Evolutionary conservation across 2,888 invertebrate species (phyloP), one percentile per base, ranked within the genome.

Genomic region (Strigamia maritima): DNA sequence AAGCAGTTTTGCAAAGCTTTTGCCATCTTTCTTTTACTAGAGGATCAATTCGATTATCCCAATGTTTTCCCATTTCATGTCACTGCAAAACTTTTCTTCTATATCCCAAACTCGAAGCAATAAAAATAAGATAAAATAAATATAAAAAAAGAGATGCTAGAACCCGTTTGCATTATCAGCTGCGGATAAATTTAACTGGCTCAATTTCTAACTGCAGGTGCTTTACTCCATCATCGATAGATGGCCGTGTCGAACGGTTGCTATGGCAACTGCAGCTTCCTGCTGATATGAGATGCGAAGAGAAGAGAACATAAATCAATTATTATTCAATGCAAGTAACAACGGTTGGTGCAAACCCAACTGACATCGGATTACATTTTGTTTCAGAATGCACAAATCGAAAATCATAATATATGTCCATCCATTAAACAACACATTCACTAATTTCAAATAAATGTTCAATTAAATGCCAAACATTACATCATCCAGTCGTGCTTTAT

Each of bases 141-240:
- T 49, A 49, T 49, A 49, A 65, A 65, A 65, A 65, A 31, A 7
- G n/a, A 31, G 16, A 24, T 26, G 26, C 12, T 10, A 65, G 65
- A 65, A 26, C 26, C 65, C 65, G 65, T 65, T 26, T 65, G 65
- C 65, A 65, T 65, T 65, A 65, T 65, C 65, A 65, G 65, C 65
- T 26, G 65, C 65, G 65, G 65, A 65, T 65, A 65, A 65, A 65
- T 65, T 65, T 65, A 65, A 65, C 65, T 65, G 65, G 65, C 65
- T 65, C 65, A 65, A 65, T 65, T 65, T 65, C 65, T 65, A 65
- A 65, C 65, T 65, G 65, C 65, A 65, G 65, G 65, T 65, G 65
- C 65, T 65, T 65, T 65, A 65, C 65, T 65, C 24, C 65, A 65
- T 65, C 65, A 65, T 65, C 65, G 65, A 65, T 65, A 65, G 65